phyloP scores from a whole-genome alignment of 1,140 invertebrate species.

The Sarcophaga peregrina region DNA sequence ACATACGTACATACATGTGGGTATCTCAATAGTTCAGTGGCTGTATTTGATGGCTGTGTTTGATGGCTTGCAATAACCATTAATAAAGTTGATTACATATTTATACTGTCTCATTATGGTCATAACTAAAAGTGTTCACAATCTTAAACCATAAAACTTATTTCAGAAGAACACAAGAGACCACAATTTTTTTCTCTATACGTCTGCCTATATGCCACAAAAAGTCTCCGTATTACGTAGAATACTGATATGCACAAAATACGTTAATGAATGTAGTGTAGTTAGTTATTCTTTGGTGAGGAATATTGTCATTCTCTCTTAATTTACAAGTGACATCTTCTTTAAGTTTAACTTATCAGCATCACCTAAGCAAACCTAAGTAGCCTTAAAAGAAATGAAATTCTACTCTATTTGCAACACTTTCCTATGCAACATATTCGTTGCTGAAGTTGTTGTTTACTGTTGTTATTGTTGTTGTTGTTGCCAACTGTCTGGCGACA shows the following conservation, averaged over 20 bases:
- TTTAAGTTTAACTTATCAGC: slow-evolving; percentile 8
- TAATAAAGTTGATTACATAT: background rate
- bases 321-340: slow-evolving; percentile 35
- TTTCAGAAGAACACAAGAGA: background rate
- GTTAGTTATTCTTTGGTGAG: background rate
- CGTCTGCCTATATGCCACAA: background rate
- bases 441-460: background rate
- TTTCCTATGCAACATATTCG: background rate
- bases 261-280: background rate
- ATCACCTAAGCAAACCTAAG: background rate
- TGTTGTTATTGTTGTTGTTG: background rate
- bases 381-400: background rate
- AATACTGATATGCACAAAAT: background rate
- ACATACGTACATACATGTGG: too few species aligned
- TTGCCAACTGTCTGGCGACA: background rate
- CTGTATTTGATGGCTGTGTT: too few species aligned
- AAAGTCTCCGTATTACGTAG: too few species aligned
- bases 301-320: background rate
- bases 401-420: slow-evolving; percentile 31
- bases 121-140: slow-evolving; percentile 10
- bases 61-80: too few species aligned
- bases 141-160: background rate
- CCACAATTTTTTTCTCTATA: background rate
- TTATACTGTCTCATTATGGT: slow-evolving; percentile 7
- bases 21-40: too few species aligned